Evolutionary conservation across 2,888 invertebrate species (phyloP), one percentile per base, ranked within the genome.

Genomic region (Heteropelma amictum): DNA sequence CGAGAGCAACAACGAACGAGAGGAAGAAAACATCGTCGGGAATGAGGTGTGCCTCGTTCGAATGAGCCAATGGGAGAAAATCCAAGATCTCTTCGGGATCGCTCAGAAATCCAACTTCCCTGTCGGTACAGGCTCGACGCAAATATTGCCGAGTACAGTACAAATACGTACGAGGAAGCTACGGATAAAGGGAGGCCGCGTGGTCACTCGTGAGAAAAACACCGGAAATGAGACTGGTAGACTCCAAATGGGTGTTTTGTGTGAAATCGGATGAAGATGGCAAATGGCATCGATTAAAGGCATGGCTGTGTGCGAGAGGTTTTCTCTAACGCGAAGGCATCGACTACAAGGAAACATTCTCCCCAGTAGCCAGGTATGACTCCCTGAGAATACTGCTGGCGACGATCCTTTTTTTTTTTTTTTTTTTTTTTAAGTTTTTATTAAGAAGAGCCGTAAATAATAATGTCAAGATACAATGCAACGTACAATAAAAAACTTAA

Each of bases 211-310:
- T 71, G 3, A 14, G n/a, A 21, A 51, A 21, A 12, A 28, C 8
- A 12, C 53, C 33, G 6, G 23, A 12, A 14, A 53, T 33, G 42
- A 23, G 23, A 21, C 4, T 30, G 8, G 33, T 49, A 1, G 38
- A 69, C 10, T 69, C 42, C 0, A 49, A 51, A 23, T 72, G 76
- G 72, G 75, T 77, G 1, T 70, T 77, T 19, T 35, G 58, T 2
- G 49, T 47, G 1, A 78, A 80, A 60, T 47, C 38, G 17, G 64
- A 79, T 30, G 67, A 65, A 10, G 60, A 77, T 45, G 74, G 76
- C 33, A 64, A 67, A 35, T 56, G 77, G 10, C 68, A 73, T 3
- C 61, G 54, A 0, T 54, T 58, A 17, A 64, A 71, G n/a, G 73
- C 73, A 0, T 8, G 69, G 4, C 7, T 74, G 19, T 53, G 60